These are phyloP conservation scores for Chloroclystis v-ata DNA, from an alignment of 2,888 invertebrate species.

Conservation along the genomic window DNA sequence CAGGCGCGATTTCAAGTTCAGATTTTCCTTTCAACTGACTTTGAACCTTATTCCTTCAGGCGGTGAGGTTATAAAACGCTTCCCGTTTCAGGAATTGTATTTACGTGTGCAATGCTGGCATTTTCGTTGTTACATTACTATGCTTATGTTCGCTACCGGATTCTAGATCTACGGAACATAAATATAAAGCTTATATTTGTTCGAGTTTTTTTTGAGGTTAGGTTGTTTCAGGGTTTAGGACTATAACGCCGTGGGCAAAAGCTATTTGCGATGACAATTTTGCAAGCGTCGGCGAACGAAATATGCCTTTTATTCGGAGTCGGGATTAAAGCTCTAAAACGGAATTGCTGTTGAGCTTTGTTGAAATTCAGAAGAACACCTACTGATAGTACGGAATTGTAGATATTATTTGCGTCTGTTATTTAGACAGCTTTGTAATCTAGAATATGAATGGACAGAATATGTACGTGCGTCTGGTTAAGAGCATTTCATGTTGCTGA, in stretches of 20 bases:
- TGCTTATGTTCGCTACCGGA: constrained; percentile 22
- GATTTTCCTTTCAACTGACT: constrained; percentile 65
- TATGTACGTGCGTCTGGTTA: no score
- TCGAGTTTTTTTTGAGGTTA: constrained; percentile 32
- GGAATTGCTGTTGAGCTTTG: constrained; percentile 74
- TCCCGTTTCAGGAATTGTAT: constrained; percentile 63
- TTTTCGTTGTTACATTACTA: constrained; percentile 75
- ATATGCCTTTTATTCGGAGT: constrained; percentile 77
- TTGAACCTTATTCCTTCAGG: constrained; percentile 58
- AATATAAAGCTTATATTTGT: constrained; percentile 31
- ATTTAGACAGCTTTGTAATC: constrained; percentile 29
- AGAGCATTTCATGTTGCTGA: no score
- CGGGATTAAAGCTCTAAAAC: constrained; percentile 76
- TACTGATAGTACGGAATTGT: constrained; percentile 26
- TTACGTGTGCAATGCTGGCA: constrained; percentile 75
- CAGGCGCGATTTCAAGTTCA: constrained; percentile 78
- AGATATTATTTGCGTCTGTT: constrained; percentile 18
- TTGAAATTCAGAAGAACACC: constrained; percentile 65
- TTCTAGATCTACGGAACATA: constrained; percentile 21
- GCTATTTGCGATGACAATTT: constrained; percentile 79
- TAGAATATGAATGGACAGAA: neutral
- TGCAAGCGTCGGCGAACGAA: constrained; percentile 73
- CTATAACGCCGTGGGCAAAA: constrained; percentile 60
- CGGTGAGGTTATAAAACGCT: constrained; percentile 53
- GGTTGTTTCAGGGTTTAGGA: constrained; percentile 34